Conservation (phyloP, 92 coral and sea anemone genomes). For the Palythoa caribaeorum region DNA sequence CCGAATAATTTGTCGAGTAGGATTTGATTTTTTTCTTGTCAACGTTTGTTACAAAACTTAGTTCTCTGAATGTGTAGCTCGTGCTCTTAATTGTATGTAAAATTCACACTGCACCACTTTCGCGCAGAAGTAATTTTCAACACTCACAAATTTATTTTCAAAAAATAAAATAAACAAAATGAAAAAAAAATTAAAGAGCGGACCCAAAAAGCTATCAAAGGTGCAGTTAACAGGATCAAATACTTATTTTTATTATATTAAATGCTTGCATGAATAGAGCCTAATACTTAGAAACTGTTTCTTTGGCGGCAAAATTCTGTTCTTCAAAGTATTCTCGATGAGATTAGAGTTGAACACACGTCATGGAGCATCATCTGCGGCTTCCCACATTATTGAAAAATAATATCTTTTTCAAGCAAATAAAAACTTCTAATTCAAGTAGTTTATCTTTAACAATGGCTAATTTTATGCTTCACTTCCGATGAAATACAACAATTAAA, state of each 20-base stretch:
- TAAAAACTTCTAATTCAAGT: background rate
- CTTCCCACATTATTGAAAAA: slow-evolving; percentile 31
- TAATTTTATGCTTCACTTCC: slow-evolving; percentile 28
- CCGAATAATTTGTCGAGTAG: background rate
- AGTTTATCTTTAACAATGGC: slow-evolving; percentile 16
- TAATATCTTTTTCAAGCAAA: background rate
- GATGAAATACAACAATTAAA: slow-evolving; percentile 4
- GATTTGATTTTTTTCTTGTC: background rate
- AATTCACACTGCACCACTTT: background rate
- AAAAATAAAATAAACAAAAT: background rate
- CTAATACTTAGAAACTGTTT: slow-evolving; percentile 26
- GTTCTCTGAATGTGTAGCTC: background rate
- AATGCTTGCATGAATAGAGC: slow-evolving; percentile 25
- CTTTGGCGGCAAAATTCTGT: slow-evolving; percentile 12
- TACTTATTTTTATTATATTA: background rate
- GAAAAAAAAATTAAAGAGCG: background rate
- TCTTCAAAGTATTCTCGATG: slow-evolving; percentile 19
- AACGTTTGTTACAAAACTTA: too few relatives aligned
- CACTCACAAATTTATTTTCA: background rate
- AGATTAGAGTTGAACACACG: slow-evolving; percentile 31
- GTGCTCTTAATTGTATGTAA: background rate
- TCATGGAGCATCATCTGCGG: background rate
- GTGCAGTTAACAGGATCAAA: background rate
- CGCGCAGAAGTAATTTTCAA: background rate
- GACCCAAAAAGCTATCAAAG: background rate